phyloP scores from a whole-genome alignment of 2,113 vertebrate species.

The Alouatta palliata region DNA sequence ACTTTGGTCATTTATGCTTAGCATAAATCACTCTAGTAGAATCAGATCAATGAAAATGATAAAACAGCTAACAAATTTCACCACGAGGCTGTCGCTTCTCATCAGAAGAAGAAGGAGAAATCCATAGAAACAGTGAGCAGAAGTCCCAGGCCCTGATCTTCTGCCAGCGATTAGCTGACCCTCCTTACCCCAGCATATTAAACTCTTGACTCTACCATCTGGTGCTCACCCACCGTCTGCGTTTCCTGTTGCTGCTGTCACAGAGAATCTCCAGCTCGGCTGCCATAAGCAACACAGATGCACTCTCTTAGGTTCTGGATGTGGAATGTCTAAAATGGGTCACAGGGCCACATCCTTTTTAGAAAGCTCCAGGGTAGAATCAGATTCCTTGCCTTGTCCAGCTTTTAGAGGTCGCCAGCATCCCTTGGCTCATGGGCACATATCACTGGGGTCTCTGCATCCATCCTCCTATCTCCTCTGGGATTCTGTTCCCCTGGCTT shows the following conservation, averaged over 20 bases:
- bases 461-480: not conserved
- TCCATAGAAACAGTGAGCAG: not conserved
- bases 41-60: not conserved
- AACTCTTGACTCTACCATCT: no score
- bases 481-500: not conserved
- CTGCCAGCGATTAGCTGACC: accelerated
- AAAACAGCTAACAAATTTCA: not conserved
- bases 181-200: accelerated
- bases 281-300: not conserved
- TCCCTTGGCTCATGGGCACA: accelerated
- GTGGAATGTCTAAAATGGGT: not conserved
- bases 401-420: accelerated
- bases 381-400: accelerated
- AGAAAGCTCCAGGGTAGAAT: not conserved
- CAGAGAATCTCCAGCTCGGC: not conserved
- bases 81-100: accelerated
- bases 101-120: not conserved
- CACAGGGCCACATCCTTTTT: not conserved
- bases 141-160: not conserved
- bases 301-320: not conserved
- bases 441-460: not conserved
- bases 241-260: accelerated
- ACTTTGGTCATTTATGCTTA: not conserved
- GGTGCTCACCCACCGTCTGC: accelerated
- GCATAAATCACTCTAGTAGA: accelerated